phyloP scores from a whole-genome alignment of 2,113 vertebrate genomes.

The Lanius collurio region DNA sequence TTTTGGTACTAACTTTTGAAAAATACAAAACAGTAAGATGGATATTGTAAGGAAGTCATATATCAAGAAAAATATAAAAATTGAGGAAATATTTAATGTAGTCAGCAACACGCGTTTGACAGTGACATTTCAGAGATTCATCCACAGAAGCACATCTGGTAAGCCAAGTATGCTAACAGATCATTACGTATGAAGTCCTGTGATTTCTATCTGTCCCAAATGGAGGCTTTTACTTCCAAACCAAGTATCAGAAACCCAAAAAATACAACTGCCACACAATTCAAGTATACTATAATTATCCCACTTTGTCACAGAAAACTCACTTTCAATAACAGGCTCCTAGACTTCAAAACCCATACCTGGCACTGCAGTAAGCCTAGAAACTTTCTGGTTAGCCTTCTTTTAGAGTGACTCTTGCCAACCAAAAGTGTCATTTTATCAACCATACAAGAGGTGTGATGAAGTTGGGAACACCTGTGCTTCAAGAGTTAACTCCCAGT shows the following conservation, averaged over 20 bases:
- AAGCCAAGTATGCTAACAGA: neutral
- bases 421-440: neutral
- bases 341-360: neutral
- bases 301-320: neutral
- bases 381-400: neutral
- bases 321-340: neutral
- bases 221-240: neutral
- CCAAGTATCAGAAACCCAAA: neutral
- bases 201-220: neutral
- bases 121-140: neutral
- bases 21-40: neutral
- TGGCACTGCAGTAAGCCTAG: neutral
- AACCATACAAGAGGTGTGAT: neutral
- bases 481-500: neutral
- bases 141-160: neutral
- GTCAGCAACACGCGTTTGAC: accelerated
- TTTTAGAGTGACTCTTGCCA: neutral
- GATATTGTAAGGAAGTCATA: neutral
- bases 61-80: neutral
- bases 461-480: neutral
- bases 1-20: neutral
- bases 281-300: neutral
- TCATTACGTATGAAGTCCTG: accelerated
- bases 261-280: neutral
- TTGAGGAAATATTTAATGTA: neutral